Conservation (phyloP, 1,140 invertebrate species). For the Anastrepha ludens region DNA sequence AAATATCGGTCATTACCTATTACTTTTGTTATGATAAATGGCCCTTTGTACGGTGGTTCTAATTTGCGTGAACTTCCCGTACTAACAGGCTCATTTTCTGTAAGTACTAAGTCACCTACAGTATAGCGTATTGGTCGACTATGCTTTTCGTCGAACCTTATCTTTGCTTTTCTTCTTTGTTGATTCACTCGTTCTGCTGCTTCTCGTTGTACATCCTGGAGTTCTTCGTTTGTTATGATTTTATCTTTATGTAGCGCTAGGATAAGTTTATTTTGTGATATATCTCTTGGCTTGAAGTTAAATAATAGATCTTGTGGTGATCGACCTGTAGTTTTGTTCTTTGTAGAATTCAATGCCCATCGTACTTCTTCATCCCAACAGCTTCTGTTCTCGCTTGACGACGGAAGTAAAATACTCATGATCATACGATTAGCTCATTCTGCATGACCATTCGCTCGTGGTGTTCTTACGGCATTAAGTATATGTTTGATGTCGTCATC, state of each 20-base stretch:
- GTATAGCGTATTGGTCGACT: not conserved
- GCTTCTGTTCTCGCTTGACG: not conserved
- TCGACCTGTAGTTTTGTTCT: slow-evolving; percentile 61
- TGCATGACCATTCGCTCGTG: slow-evolving; percentile 63
- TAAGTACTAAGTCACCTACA: not conserved
- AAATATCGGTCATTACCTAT: slow-evolving; percentile 37
- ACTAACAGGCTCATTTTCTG: not conserved
- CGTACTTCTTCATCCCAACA: not conserved
- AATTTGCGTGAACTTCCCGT: not conserved
- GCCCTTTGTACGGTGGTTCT: slow-evolving; percentile 1
- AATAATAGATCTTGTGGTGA: too few species aligned
- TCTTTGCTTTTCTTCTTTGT: not conserved
- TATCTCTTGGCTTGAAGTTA: too few species aligned
- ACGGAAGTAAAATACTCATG: not conserved
- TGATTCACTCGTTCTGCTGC: too few species aligned
- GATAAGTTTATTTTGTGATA: too few species aligned
- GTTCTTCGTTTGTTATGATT: too few species aligned
- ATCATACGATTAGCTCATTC: slow-evolving; percentile 59
- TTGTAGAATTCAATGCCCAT: slow-evolving; percentile 7
- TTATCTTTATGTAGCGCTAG: too few species aligned
- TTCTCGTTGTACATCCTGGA: too few species aligned
- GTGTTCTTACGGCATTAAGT: slow-evolving; percentile 65
- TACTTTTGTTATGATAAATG: slow-evolving; percentile 29
- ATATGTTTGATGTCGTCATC: slow-evolving; percentile 63
- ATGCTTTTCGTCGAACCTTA: slow-evolving; percentile 35